Base-by-base conservation (phyloP, 1,140 invertebrate species). In the Diorhabda elongata region DNA sequence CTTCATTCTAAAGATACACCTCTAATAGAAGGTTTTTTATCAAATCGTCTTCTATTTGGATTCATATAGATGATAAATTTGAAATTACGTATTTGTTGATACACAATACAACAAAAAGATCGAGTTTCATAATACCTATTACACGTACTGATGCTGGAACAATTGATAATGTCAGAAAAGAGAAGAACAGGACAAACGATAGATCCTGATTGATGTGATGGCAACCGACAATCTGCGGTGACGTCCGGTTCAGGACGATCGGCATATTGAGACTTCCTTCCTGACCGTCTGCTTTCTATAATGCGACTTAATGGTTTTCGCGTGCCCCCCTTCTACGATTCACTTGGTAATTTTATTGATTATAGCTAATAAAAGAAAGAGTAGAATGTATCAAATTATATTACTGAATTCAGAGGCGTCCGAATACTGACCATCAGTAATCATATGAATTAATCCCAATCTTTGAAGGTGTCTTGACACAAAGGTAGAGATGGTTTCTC, bases 251-350 rank as follows among this genome's bases (percentile, higher is more conserved):
- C 73, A 75, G 72, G 76, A 77, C 76, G 77, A 75, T 73, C 76
- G 76, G 74, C 78, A 79, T 78, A 79, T 79, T 79, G 77, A 78
- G 75, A 78, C 76, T 78, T 79, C 78, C 78, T 79, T 79, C 77
- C 78, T 72, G 73, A 70, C 69, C 72, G 75, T 65, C 70, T 47
- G 71, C 68, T 70, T 71, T 69, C 6, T 52, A 52, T 73, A 77
- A 75, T 75, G 73, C 73, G 71, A 73, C 72, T 73, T 76, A 76
- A 76, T 75, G 72, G 71, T 60, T 59, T 7, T 58, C 56, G 72
- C 67, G 69, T 66, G 74, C 42, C 62, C 61, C 26, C 8, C 60
- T 45, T 58, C 65, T 60, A 70, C 67, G 65, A 71, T 73, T 73
- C 69, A 68, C 69, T 72, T 70, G 73, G 68, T 70, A 74, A 74